Evolutionary conservation across 2,797 vertebrate species (phyloP).

Genomic region (Neosalanx taihuensis): DNA sequence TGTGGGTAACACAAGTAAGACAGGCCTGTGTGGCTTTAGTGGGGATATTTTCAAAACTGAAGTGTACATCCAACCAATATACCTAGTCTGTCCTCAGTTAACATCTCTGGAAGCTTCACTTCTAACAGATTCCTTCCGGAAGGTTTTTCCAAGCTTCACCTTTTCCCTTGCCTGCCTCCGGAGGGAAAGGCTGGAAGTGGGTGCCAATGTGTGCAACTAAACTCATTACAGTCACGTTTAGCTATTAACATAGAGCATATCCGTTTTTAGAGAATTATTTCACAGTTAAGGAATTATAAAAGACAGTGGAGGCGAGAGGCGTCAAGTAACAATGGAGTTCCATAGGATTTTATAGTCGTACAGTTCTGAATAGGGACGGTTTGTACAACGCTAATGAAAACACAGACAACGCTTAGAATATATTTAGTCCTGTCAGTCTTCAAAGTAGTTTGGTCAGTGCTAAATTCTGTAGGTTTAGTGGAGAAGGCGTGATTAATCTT

Average conservation of each 20-base stretch:
- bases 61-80: conserved; percentile 35
- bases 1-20: conserved; percentile 35
- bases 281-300: no score
- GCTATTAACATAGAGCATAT: background rate
- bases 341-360: background rate
- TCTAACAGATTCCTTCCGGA: background rate
- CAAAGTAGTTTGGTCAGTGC: no score
- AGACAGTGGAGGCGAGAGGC: no score
- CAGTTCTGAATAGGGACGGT: background rate
- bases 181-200: background rate
- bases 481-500: background rate
- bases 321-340: background rate
- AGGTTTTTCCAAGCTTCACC: background rate
- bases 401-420: background rate
- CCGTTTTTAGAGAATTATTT: no score
- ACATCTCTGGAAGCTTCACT: background rate
- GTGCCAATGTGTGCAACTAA: background rate
- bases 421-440: no score
- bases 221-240: background rate
- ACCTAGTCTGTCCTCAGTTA: conserved; percentile 9
- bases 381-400: background rate
- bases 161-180: background rate
- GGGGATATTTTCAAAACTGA: conserved; percentile 52
- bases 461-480: background rate
- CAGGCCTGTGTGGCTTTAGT: conserved; percentile 25